Base-by-base conservation (phyloP, 2,113 vertebrate genomes). In the Phalacrocorax aristotelis region DNA sequence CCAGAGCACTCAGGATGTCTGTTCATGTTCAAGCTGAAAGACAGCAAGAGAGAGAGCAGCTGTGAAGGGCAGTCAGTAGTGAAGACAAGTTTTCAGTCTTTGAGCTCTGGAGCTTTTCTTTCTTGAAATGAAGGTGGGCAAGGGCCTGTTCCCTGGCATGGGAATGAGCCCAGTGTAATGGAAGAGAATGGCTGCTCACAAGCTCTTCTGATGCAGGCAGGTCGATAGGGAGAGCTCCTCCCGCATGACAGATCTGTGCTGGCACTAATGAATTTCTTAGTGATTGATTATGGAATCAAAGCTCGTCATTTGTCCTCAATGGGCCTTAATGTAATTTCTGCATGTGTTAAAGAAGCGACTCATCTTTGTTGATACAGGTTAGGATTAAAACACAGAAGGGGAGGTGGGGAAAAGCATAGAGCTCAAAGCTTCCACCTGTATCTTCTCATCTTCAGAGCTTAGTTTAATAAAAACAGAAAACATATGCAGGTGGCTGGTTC, bases 401-500 rank as follows among this genome's bases (percentile, higher is more conserved):
- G 54, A 80, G 89, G 80, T 68, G 40, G 64, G 49, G 27, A 64
- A 80, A 62, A 80, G 6, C 13, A 72, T 27, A 36, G 30, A 38
- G 11, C 58, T 79, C 61, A 87, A 82, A 95, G 91, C 65, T 88
- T 82, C 51, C 93, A 97, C 91, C 89, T 95, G 83, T 83, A 94
- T 79, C 80, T 90, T 79, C 69, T 68, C 48, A 75, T 92, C 83
- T 78, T 84, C 62, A 79, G 70, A 92, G 79, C 60, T 77, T 79
- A 92, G 83, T 68, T 93, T 95, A 93, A 96, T 90, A 90, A 93
- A 91, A 70, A 26, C 61, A 65, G 69, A 93, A 86, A 87, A 74
- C 93, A 92, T 87, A 84, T 75, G 85, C 95, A 96, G 95, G 91
- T 95, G 95, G 44, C 55, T 92, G 78, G 64, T 70, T 90, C 74